Base-by-base conservation (phyloP, 1,140 invertebrate species). In the Zophobas morio region DNA sequence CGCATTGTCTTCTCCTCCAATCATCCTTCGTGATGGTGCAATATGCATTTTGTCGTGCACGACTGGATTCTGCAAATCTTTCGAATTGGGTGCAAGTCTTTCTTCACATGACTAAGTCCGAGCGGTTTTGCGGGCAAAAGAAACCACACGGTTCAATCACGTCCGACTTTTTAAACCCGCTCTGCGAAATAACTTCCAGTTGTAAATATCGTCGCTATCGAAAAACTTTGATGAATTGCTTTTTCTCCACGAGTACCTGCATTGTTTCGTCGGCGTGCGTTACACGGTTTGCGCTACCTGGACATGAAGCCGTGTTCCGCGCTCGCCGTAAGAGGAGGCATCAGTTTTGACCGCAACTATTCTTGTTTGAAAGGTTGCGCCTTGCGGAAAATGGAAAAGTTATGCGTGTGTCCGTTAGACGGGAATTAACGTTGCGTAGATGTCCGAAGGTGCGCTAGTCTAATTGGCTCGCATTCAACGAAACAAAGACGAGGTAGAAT, bases 21-120 rank as follows among this genome's bases (percentile, higher is more conserved):
- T 20, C 60, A 42, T 66, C 39, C 40, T 73, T 73, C 71, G 71
- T 73, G 71, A 73, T 73, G 51, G 71, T 73, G 54, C 71, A 73
- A 73, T 73, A 73, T 73, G 71, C 71, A 73, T 73, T 73, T 73
- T 73, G 71, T 73, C 71, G 71, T 73, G 71, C 71, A 73, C 71
- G 71, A 73, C 71, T 73, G 71, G 49, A 73, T 73, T 73, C 71
- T 73, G 71, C 71, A 73, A 73, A 73, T 73, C 71, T 73, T 73
- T 73, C 47, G 71, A 73, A 73, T 73, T 73, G 71, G 71, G 71
- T 73, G 71, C 71, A 53, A 73, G 71, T 73, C 71, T 73, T 73
- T 73, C 71, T 73, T 73, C 71, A 73, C 71, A 73, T 73, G 71
- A 73, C 71, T 73, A 73, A 73, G 71, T 73, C 71, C 49, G 35